These are phyloP conservation scores for Geococcyx californianus DNA, from an alignment of 2,113 vertebrate genomes.

Conservation along the genomic window DNA sequence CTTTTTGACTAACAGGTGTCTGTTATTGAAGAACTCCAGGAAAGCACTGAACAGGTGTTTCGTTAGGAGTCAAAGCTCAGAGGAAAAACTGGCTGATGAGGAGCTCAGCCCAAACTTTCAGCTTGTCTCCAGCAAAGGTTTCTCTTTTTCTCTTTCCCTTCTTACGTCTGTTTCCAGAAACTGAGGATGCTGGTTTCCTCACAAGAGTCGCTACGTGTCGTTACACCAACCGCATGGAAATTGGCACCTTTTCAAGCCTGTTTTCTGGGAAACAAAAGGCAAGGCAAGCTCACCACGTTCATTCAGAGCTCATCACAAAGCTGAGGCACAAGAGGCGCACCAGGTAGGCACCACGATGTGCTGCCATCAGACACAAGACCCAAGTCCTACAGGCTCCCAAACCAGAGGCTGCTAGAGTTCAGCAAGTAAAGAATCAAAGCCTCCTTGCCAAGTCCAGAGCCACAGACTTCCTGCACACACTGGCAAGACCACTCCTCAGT, in stretches of 20 bases:
- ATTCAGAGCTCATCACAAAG: neutral
- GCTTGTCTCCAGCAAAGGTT: neutral
- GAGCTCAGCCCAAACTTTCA: neutral
- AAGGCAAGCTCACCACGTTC: neutral
- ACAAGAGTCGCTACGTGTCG: neutral
- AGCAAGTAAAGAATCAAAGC: neutral
- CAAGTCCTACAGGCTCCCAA: neutral
- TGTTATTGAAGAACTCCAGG: neutral
- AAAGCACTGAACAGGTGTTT: neutral
- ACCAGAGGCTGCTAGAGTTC: neutral
- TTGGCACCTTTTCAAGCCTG: neutral
- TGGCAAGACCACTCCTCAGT: rapidly evolving
- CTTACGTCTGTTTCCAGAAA: neutral
- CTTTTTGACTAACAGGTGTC: neutral
- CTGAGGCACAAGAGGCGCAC: neutral
- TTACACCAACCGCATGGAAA: neutral
- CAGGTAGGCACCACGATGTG: neutral
- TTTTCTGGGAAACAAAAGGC: neutral
- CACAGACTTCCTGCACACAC: neutral
- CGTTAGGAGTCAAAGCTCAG: neutral
- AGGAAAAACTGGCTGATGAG: neutral
- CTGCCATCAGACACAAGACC: neutral
- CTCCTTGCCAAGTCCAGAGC: neutral
- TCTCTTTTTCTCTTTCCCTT: neutral
- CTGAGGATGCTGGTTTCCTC: neutral